Conservation (phyloP, 1,140 invertebrate genomes). For the Brachystomella parvula region DNA sequence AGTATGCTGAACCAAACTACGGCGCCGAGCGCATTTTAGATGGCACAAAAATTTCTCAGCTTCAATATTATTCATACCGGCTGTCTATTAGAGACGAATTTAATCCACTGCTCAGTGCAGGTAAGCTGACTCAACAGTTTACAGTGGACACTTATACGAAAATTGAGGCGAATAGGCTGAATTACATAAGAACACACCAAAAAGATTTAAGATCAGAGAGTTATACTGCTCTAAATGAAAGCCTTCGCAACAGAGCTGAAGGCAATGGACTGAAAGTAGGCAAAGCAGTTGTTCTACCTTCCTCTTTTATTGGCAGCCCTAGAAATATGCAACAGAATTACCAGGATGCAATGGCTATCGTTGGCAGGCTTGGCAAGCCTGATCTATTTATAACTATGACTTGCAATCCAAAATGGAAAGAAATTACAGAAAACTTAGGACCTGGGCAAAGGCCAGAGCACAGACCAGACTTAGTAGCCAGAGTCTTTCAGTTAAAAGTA, state of each 20-base stretch:
- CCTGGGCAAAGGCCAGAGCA: slow-evolving; percentile 38
- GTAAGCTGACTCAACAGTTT: slow-evolving; percentile 43
- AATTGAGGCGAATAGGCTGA: slow-evolving; percentile 45
- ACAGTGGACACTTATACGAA: slow-evolving; percentile 48
- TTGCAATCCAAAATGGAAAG: slow-evolving; percentile 44
- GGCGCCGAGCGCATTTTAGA: neutral
- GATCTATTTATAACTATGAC: slow-evolving; percentile 47
- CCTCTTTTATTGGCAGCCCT: slow-evolving; percentile 42
- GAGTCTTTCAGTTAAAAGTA: slow-evolving; percentile 49
- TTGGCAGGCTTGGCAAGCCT: slow-evolving; percentile 43
- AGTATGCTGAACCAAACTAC: too few relatives aligned
- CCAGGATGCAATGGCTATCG: slow-evolving; percentile 43
- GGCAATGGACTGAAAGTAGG: slow-evolving; percentile 5
- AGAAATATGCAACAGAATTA: slow-evolving; percentile 43
- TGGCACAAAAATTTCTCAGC: slow-evolving; percentile 1
- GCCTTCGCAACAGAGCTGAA: slow-evolving; percentile 18
- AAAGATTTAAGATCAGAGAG: slow-evolving; percentile 45
- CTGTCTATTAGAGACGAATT: slow-evolving; percentile 20
- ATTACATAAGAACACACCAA: slow-evolving; percentile 45
- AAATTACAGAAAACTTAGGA: slow-evolving; percentile 41
- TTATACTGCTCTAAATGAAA: slow-evolving; percentile 45
- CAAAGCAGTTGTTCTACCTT: slow-evolving; percentile 34
- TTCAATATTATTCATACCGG: slow-evolving; percentile 20
- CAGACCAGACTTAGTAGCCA: slow-evolving; percentile 43
- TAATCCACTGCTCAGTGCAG: slow-evolving; percentile 34